Evolutionary conservation across 2,797 vertebrate species (phyloP), one percentile per base, ranked within the genome.

Genomic region (Acanthiza pusilla): DNA sequence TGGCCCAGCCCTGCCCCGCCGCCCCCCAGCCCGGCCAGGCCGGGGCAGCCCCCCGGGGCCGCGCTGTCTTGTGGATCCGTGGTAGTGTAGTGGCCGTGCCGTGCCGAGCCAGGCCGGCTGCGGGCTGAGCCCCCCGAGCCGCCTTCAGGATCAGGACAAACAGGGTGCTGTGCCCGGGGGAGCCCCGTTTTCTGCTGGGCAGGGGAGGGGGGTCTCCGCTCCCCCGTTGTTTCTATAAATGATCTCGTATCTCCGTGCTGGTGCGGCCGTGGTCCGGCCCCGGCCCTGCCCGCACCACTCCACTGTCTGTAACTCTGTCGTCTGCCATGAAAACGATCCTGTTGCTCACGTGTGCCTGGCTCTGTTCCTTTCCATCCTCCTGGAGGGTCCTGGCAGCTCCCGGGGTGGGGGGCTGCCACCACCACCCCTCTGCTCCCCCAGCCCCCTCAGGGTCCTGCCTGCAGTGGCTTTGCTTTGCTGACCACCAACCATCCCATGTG

Each of bases 101-200:
- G 85, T 27, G 50, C 80, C 11, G 22, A 22, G 54, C 74, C 29
- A 34, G 13, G 91, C 94, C 27, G 81, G 89, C 73, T 29, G 85
- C 10, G 88, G 95, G 92, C 92, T 91, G 94, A 82, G 94, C 78
- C 95, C 93, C 85, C 85, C 68, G 42, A 42, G 88, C 85, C 27
- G n/a, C 88, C 91, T 79, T 90, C 91, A 80, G 94, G 93, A 67
- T 90, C 83, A 88, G 95, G 95, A 95, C 45, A 88, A 93, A 88
- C 94, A 95, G 94, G 95, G 95, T 94, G 95, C 95, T 96, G 95
- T 82, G 92, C 95, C 92, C 50, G 76, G 92, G 95, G 94, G 93
- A 91, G 86, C 91, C 95, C 93, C 93, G 4, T 86, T 96, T 94
- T 93, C 95, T 96, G 95, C 93, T 96, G 96, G 96, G 91, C 90